Evolutionary conservation across 2,797 vertebrate genomes (phyloP).

Genomic region (Pseudochaenichthys georgianus): DNA sequence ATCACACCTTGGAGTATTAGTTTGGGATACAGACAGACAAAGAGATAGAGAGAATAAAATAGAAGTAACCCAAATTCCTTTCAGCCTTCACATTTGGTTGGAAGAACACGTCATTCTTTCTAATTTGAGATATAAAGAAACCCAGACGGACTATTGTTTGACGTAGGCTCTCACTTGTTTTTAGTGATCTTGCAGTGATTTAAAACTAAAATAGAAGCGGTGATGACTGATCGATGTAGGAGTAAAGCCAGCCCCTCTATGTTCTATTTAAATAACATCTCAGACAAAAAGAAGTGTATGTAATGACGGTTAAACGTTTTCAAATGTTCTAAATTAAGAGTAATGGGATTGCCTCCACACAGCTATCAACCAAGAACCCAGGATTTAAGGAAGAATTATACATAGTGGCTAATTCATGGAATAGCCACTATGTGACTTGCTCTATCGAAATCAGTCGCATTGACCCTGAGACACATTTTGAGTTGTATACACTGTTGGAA

Average conservation of each 20-base stretch:
- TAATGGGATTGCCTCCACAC: no score
- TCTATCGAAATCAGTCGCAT: no score
- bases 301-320: no score
- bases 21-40: constrained; percentile 2
- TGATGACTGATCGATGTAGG: constrained; percentile 9
- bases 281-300: background rate
- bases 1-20: constrained; percentile 10
- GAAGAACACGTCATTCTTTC: constrained; percentile 14
- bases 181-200: constrained; percentile 18
- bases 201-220: constrained; percentile 25
- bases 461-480: no score
- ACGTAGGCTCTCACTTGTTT: constrained; percentile 16
- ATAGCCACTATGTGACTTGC: no score
- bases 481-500: no score
- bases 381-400: no score
- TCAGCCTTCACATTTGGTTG: constrained; percentile 31
- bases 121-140: constrained; percentile 29
- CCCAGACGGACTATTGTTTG: constrained; percentile 10
- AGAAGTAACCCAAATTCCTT: background rate
- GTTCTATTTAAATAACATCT: constrained; percentile 10
- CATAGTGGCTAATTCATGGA: no score
- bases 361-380: no score
- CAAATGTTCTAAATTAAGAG: no score
- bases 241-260: background rate
- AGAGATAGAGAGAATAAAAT: constrained; percentile 4